Base-by-base conservation (phyloP, 2,888 invertebrate genomes). In the Rhaphigaster nebulosa region DNA sequence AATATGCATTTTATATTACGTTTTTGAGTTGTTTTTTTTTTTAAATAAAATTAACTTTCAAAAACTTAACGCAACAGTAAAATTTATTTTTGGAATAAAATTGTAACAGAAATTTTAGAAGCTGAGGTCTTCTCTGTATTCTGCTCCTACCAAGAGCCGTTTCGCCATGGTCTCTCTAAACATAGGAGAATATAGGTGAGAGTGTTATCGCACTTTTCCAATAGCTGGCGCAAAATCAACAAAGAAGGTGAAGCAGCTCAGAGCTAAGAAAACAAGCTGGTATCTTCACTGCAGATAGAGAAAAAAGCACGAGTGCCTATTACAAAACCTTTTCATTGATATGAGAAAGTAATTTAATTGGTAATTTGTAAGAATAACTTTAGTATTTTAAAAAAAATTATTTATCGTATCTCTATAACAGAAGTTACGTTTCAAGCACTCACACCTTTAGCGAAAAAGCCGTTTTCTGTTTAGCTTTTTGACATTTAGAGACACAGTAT, bases 181-280 rank as follows among this genome's bases (percentile, higher is more conserved):
- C 70, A 76, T 23, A 38, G 23, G 34, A 76, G 34, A 34, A 38
- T 76, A 76, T 38, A 76, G 70, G 70, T 38, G 70, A 76, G 70
- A 26, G 70, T 76, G 70, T 76, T 76, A 76, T 38, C 70, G 70
- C 70, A 76, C 70, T 76, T 34, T 76, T 76, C 70, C 70, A 34
- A 76, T 76, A 76, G 70, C 70, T 76, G 34, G 8, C 34, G 70
- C 70, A 76, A 76, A 76, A 76, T 76, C 70, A 76, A 76, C 70
- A 76, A 76, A 38, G 38, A 23, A 38, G 38, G 70, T 38, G 18
- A 38, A 76, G 15, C 34, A 76, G 38, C 70, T 23, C 38, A 76
- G 34, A 38, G 70, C 38, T 38, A 38, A 76, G 34, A 76, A 76
- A 76, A 76, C 70, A 76, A 34, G 20, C 20, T 10, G 70, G 38